Evolutionary conservation across 2,797 vertebrate genomes (phyloP), one percentile per base, ranked within the genome.

Genomic region (Sarcoramphus papa): DNA sequence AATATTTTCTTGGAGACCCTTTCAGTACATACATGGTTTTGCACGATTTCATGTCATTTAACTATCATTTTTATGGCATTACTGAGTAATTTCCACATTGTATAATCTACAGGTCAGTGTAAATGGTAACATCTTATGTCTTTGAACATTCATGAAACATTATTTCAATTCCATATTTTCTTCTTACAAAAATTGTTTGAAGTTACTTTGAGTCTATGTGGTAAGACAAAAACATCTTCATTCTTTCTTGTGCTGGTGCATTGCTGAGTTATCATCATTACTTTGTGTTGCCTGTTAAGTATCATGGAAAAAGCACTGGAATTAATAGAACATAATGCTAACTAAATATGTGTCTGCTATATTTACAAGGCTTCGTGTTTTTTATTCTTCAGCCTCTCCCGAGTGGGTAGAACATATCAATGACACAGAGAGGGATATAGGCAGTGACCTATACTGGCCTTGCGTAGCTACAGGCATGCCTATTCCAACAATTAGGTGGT

Each of bases 351-450:
- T 50, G 11, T 68, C 11, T 85, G 35, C 53, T 87, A 2, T 76
- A 87, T 85, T 96, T 88, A 87, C 41, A 84, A 85, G 45, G 10
- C 19, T 60, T 77, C 40, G 3, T 85, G 3, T 73, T 69, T 60
- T 96, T 94, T 93, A 30, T 90, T 86, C 78, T 97, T 76, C 95
- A 99, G 99, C 99, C 48, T 98, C 98, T 97, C 99, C 99, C 14
- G 98, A 99, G 95, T 99, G 99, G 99, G 98, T 98, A 72, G 98
- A 99, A 94, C 98, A 98, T 94, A 99, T 99, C 97, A 99, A 98
- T 93, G 99, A 99, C 96, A 98, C 98, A 28, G 99, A 99, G 93
- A 98, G 97, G 95, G 99, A 99, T 97, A 98, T 99, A 83, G 97
- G 98, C 85, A 99, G 99, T 62, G 98, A 99, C 90, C 98, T 99